These are phyloP conservation scores for Archocentrus centrarchus DNA, from an alignment of 2,113 vertebrate genomes.

Conservation along the genomic window DNA sequence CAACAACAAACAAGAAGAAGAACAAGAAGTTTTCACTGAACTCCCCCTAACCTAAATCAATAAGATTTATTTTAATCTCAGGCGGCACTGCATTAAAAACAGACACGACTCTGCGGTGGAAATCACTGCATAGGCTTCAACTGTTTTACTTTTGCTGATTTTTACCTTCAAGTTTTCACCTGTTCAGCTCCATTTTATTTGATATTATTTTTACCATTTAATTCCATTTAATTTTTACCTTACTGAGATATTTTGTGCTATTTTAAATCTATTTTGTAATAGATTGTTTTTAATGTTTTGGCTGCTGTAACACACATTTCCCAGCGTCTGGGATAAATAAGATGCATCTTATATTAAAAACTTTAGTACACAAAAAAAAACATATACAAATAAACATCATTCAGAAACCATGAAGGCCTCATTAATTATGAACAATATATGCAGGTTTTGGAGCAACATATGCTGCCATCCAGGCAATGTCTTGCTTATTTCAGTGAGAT, in stretches of 20 bases:
- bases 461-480: no score
- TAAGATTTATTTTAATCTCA: conserved; percentile 13
- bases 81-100: background rate
- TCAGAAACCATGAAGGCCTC: no score
- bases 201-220: background rate
- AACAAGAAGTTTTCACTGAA: background rate
- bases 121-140: background rate
- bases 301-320: no score
- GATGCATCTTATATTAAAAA: no score
- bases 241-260: background rate
- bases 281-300: no score
- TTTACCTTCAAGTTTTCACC: background rate
- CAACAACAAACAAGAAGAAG: background rate
- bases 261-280: background rate
- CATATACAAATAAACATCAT: background rate
- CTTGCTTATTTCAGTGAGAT: no score
- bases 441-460: no score
- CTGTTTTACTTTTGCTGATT: background rate
- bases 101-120: background rate
- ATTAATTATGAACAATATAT: no score
- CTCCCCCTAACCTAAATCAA: background rate
- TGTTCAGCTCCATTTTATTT: background rate
- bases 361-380: background rate
- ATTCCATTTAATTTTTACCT: no score
- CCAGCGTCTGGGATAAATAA: no score